Evolutionary conservation across 2,797 vertebrate species (phyloP).

Genomic region (Coregonus sp.): DNA sequence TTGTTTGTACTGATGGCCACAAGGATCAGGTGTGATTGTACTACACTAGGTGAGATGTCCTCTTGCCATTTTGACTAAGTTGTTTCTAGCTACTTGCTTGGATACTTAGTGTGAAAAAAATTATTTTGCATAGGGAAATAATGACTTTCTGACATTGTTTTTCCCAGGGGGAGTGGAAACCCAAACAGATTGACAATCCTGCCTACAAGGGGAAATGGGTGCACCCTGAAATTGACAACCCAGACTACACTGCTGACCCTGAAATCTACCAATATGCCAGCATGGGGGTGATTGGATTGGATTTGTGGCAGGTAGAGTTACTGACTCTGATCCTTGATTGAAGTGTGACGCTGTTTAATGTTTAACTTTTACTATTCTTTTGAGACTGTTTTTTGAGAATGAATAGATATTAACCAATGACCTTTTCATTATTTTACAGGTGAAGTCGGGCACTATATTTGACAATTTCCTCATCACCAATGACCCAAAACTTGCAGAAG

Average conservation of each 20-base stretch:
- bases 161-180: slow-evolving; percentile 79
- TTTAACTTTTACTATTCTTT: background rate
- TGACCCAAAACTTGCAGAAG: slow-evolving; percentile 82
- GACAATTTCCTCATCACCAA: slow-evolving; percentile 86
- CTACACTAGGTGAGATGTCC: background rate
- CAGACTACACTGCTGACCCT: slow-evolving; percentile 78
- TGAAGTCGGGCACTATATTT: slow-evolving; percentile 86
- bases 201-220: slow-evolving; percentile 83
- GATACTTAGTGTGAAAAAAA: background rate
- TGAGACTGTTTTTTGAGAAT: too few relatives aligned
- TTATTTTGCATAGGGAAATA: background rate
- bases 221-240: slow-evolving; percentile 85
- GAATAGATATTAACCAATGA: background rate
- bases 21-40: background rate
- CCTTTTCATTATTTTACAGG: slow-evolving; percentile 55
- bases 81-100: background rate
- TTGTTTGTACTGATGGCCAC: background rate
- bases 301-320: slow-evolving; percentile 80
- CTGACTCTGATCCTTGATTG: background rate
- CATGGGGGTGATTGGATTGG: slow-evolving; percentile 79
- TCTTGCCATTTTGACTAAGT: background rate
- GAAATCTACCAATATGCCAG: slow-evolving; percentile 80
- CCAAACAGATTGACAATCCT: slow-evolving; percentile 79
- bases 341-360: background rate
- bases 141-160: background rate